Percentiles rank a stretch among this genome's conserved stretches.
phyloP scores from a whole-genome alignment of 92 coral and sea anemone species.

The Muricea muricata region DNA sequence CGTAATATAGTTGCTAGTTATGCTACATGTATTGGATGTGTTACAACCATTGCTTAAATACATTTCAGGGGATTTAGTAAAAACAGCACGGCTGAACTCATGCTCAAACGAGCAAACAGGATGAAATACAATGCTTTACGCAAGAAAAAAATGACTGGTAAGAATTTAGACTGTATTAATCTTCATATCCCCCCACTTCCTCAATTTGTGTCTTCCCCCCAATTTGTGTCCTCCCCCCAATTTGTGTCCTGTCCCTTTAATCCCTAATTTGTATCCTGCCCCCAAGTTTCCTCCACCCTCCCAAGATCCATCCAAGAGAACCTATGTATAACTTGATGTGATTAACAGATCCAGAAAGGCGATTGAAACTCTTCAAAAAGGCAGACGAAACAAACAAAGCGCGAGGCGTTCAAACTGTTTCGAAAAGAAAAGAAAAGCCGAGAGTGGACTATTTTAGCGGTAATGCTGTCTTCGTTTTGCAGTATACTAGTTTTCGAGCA shows the following conservation, averaged over 20 bases:
- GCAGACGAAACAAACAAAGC: conserved; percentile 90
- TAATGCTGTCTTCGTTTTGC: conserved; percentile 4
- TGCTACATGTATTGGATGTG: too few relatives aligned
- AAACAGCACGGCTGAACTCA: conserved; percentile 81
- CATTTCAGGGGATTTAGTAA: conserved; percentile 80
- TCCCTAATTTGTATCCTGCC: too few relatives aligned
- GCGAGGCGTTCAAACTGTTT: conserved; percentile 81
- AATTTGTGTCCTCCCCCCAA: too few relatives aligned
- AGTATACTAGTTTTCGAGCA: too few relatives aligned
- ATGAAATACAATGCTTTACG: conserved; percentile 97
- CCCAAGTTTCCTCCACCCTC: too few relatives aligned
- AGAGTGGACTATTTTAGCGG: conserved; percentile 91
- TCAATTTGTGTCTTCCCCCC: too few relatives aligned
- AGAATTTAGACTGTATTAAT: too few relatives aligned
- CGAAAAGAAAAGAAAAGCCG: conserved; percentile 74
- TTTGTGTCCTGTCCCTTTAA: too few relatives aligned
- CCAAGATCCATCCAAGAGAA: too few relatives aligned
- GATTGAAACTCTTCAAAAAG: conserved; percentile 89
- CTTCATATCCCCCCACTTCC: too few relatives aligned
- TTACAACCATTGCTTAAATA: too few relatives aligned
- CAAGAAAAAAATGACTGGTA: conserved; percentile 86
- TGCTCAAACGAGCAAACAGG: conserved; percentile 91
- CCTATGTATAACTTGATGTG: not conserved
- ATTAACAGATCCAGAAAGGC: conserved; percentile 77
- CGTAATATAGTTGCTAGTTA: too few relatives aligned